Percentiles rank a stretch among this genome's conserved stretches.
Evolutionary conservation across 2,888 invertebrate genomes (phyloP).

Genomic region (Ichneumoninae sp.): DNA sequence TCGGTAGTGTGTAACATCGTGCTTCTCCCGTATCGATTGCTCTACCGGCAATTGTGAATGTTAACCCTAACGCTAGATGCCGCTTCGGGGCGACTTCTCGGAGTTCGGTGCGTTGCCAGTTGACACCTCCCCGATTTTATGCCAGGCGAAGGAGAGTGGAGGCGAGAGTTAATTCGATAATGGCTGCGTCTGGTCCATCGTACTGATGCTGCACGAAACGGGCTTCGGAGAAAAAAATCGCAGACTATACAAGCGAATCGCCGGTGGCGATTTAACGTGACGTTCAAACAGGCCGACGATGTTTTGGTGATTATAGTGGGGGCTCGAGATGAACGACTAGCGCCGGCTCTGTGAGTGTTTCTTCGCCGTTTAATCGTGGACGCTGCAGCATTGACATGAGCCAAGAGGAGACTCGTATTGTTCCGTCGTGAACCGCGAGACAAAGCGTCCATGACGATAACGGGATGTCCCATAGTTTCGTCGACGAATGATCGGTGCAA

Average conservation of each 20-base stretch:
- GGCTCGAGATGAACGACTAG: background rate
- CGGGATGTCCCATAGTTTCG: background rate
- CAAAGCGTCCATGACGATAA: background rate
- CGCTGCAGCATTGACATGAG: background rate
- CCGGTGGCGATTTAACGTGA: slow-evolving; percentile 1
- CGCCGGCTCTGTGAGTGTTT: background rate
- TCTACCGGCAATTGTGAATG: background rate
- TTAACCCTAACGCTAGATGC: background rate
- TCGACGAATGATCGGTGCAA: background rate
- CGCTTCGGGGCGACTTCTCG: background rate
- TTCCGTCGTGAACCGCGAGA: background rate
- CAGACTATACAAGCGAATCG: background rate
- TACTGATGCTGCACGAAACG: slow-evolving; percentile 47
- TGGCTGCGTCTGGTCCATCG: slow-evolving; percentile 54
- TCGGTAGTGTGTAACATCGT: background rate
- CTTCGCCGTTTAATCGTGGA: background rate
- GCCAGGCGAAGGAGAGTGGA: background rate
- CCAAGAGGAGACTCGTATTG: background rate
- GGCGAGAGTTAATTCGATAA: slow-evolving; percentile 14
- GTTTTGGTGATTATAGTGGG: slow-evolving; percentile 14
- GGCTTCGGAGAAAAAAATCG: background rate
- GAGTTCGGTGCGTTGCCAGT: background rate
- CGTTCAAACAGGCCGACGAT: slow-evolving; percentile 27
- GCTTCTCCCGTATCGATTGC: background rate
- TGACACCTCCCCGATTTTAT: slow-evolving; percentile 10